Evolutionary conservation across 2,888 invertebrate genomes (phyloP), one percentile per base, ranked within the genome.

Genomic region (Tupiocoris notatus): DNA sequence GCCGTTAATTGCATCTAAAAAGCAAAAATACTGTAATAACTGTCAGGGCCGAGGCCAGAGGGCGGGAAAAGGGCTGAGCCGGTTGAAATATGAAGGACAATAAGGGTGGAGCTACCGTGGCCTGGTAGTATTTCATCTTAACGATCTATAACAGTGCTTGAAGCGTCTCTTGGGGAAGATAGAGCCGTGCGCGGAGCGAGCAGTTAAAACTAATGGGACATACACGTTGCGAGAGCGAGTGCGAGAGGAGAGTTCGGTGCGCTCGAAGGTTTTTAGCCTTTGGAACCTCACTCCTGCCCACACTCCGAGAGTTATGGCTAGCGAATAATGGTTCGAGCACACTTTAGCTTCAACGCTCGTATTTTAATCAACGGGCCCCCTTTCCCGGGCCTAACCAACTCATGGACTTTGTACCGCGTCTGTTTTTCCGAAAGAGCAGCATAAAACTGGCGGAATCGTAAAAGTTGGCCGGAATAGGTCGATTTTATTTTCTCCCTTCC

Each of bases 131-230:
- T 76, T 76, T 76, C 76, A 76, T 76, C 76, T 76, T 76, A 76
- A 76, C 76, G 76, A 76, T 76, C 76, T 76, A 76, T 76, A 76
- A 76, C 76, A 76, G 76, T 65, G 76, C 68, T 68, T 76, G 68
- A 76, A 76, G 76, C 76, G 76, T 76, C 76, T 76, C 76, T 68
- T 70, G 76, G 76, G 76, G 76, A 68, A 76, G 76, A 76, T 76
- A 76, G 76, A 76, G 76, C 68, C 76, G 62, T 76, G 76, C 39
- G 39, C 39, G 76, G 76, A 68, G 68, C 62, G 76, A 62, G 76
- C 76, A 76, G 76, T 76, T 76, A 76, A 76, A 76, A 76, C 76
- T 76, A 76, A 76, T 76, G 76, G 76, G 76, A 76, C 76, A 76
- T 76, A 76, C 76, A 76, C 76, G 68, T 54, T 67, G 73, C 62